Evolutionary conservation across 2,888 invertebrate species (phyloP).

Genomic region (Ophion obscuratus): DNA sequence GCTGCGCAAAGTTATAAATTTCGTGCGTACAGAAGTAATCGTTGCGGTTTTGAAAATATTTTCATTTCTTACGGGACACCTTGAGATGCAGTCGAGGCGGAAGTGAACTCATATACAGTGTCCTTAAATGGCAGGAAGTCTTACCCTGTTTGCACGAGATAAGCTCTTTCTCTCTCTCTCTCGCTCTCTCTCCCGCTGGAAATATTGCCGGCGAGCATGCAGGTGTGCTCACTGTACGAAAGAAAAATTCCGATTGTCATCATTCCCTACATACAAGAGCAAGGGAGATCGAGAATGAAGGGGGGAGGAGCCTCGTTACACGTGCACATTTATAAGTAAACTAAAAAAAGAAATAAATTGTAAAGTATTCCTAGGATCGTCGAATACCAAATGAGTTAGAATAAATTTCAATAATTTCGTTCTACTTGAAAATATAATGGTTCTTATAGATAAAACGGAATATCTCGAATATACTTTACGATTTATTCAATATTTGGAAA

Average conservation of each 20-base stretch:
- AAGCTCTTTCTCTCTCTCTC: conserved; percentile 20
- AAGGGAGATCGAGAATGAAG: conserved; percentile 1
- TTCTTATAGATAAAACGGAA: too few species aligned
- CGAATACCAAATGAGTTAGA: too few species aligned
- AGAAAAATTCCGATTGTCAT: neutral
- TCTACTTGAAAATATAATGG: too few species aligned
- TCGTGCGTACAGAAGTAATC: neutral
- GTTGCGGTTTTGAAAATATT: neutral
- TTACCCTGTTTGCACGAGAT: conserved; percentile 55
- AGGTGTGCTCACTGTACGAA: conserved; percentile 32
- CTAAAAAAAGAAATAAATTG: neutral
- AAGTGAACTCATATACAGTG: conserved; percentile 53
- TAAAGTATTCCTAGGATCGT: neutral
- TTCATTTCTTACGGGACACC: conserved; percentile 11
- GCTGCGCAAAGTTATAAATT: neutral
- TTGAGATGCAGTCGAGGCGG: conserved; percentile 47
- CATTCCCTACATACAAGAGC: neutral
- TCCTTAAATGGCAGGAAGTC: conserved; percentile 62
- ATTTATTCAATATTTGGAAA: too few species aligned
- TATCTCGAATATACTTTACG: too few species aligned
- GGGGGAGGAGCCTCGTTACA: neutral
- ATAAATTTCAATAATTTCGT: too few species aligned
- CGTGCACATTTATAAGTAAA: conserved; percentile 9
- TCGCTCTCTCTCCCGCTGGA: neutral
- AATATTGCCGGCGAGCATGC: conserved; percentile 8